Percentiles rank a stretch among this genome's conserved stretches.
Evolutionary conservation across 2,888 invertebrate genomes (phyloP).

Genomic region (Diarsia mendica): DNA sequence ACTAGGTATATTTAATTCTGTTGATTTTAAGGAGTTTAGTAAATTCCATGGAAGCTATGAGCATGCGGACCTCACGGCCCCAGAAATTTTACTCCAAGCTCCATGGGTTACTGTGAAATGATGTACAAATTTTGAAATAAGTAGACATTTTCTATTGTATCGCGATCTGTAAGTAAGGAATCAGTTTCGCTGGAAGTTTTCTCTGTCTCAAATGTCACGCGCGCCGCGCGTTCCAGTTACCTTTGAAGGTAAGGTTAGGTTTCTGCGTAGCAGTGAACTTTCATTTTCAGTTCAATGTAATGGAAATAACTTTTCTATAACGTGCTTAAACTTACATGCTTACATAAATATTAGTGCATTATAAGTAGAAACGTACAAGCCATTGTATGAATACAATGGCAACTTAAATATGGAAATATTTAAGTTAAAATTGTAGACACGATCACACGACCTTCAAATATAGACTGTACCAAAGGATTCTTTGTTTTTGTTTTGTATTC

Average conservation of each 20-base stretch:
- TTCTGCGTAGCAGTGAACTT: slow-evolving; percentile 39
- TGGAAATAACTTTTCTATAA: not conserved
- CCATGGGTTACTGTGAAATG: no score
- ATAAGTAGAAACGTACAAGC: not conserved
- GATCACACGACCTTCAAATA: slow-evolving; percentile 19
- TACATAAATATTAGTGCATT: not conserved
- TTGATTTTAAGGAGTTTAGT: no score
- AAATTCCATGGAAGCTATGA: no score
- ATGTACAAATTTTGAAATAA: not conserved
- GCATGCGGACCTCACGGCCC: no score
- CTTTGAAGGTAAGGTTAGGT: slow-evolving; percentile 27
- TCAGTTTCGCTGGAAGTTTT: slow-evolving; percentile 28
- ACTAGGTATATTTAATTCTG: no score
- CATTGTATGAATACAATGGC: no score
- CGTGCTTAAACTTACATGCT: not conserved
- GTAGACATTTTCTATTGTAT: not conserved
- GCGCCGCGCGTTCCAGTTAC: slow-evolving; percentile 29
- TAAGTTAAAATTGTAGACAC: not conserved
- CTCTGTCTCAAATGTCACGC: slow-evolving; percentile 38
- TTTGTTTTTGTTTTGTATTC: not conserved
- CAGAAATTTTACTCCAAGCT: no score
- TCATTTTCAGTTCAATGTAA: slow-evolving; percentile 34
- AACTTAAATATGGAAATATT: not conserved
- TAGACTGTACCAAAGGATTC: not conserved
- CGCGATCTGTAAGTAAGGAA: not conserved